Evolutionary conservation across 2,113 vertebrate species (phyloP).

Genomic region (Rhynchomys soricoides): DNA sequence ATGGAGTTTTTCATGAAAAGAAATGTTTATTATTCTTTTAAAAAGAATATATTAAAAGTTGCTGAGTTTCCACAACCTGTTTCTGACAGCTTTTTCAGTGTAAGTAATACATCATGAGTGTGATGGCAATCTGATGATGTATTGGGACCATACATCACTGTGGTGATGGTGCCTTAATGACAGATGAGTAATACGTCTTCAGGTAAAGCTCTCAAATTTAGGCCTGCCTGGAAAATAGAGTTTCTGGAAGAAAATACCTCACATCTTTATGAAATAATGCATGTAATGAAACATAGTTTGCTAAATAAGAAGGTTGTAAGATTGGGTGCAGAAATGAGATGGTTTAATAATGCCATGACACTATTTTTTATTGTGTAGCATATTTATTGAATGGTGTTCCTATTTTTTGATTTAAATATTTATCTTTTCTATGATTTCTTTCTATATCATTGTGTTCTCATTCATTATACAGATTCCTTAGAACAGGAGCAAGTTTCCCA

Average conservation of each 20-base stretch:
- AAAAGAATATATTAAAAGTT: slow-evolving; percentile 76
- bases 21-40: slow-evolving; percentile 57
- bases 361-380: not conserved
- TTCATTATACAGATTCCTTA: not conserved
- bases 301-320: slow-evolving; percentile 66
- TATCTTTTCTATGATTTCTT: not conserved
- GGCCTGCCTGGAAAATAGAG: slow-evolving; percentile 70
- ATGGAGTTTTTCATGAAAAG: slow-evolving; percentile 57
- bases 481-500: not conserved
- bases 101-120: slow-evolving; percentile 80
- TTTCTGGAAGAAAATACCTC: slow-evolving; percentile 71
- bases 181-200: slow-evolving; percentile 83
- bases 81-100: slow-evolving; percentile 71
- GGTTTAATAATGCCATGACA: slow-evolving; percentile 27
- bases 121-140: slow-evolving; percentile 83
- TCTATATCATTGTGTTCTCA: not conserved
- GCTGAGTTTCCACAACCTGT: slow-evolving; percentile 72
- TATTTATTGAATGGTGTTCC: not conserved
- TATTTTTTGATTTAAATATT: not conserved
- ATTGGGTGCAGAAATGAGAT: slow-evolving; percentile 58
- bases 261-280: slow-evolving; percentile 69
- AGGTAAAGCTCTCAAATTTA: slow-evolving; percentile 82
- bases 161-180: slow-evolving; percentile 79
- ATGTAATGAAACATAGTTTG: slow-evolving; percentile 64
- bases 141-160: slow-evolving; percentile 84